Conservation (phyloP, 2,797 vertebrate species). For the Euphonia xanthogaster region DNA sequence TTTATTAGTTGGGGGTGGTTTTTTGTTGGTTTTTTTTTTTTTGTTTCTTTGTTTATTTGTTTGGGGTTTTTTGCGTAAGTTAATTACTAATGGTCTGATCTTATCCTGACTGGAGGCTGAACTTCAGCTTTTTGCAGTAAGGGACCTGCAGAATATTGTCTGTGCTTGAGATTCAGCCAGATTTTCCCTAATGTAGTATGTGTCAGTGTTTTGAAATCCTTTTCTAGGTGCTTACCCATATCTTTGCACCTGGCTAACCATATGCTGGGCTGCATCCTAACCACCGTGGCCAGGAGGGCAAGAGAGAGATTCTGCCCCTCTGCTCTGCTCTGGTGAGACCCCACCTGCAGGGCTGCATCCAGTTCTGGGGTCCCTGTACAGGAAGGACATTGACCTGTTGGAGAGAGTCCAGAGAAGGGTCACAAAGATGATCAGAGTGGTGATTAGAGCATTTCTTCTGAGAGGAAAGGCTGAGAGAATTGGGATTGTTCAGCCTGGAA, state of each 20-base stretch:
- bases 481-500: not conserved
- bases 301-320: not conserved
- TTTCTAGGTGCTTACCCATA: not conserved
- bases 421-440: not conserved
- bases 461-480: not conserved
- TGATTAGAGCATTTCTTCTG: not conserved
- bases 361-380: not conserved
- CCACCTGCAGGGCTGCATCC: not conserved
- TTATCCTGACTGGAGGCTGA: not conserved
- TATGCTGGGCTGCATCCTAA: not conserved
- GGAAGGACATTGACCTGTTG: not conserved
- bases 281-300: accelerated
- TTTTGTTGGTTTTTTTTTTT: no score
- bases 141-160: not conserved
- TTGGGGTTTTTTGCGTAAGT: no score
- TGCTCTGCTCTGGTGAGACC: not conserved
- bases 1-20: no score
- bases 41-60: no score
- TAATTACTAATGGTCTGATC: not conserved
- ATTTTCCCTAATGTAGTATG: not conserved
- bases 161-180: not conserved
- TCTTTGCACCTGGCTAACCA: not conserved
- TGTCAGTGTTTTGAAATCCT: not conserved
- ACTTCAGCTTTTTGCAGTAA: not conserved
- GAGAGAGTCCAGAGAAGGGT: not conserved